Percentiles rank a stretch among this genome's conserved stretches.
Evolutionary conservation across 2,888 invertebrate genomes (phyloP).

Genomic region (Campopleginae sp.): DNA sequence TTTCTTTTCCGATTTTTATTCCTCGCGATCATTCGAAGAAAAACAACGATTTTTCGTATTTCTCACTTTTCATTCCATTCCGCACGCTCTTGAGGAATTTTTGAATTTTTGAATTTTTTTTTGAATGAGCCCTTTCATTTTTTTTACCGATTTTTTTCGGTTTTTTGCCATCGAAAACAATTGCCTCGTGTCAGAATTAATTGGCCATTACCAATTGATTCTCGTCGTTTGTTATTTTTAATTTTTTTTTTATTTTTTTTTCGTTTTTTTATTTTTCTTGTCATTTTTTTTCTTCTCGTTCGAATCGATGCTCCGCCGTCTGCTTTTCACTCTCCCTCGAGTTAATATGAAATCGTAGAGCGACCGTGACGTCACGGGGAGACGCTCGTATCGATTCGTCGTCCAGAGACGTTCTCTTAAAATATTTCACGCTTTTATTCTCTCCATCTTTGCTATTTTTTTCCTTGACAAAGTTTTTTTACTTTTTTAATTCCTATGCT

Average conservation of each 20-base stretch:
- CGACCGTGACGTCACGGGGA: constrained; percentile 56
- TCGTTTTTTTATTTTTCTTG: not conserved
- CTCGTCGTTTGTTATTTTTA: not conserved
- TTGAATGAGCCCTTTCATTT: not conserved
- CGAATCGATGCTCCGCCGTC: not conserved
- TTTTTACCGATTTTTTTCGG: not conserved
- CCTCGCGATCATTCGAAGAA: not conserved
- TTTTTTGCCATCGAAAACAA: not conserved
- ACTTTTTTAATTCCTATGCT: not conserved
- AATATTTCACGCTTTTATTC: constrained; percentile 12
- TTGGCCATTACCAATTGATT: not conserved
- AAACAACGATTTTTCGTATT: not conserved
- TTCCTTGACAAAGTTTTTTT: not conserved
- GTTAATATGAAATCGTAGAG: constrained; percentile 46
- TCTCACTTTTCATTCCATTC: not conserved
- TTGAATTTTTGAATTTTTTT: not conserved
- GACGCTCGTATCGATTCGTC: constrained; percentile 64
- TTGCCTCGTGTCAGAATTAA: not conserved
- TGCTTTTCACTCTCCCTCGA: constrained; percentile 17
- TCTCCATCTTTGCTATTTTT: not conserved
- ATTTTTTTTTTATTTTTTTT: not conserved
- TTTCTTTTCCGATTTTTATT: not conserved
- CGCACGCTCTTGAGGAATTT: not conserved
- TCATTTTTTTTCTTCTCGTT: not conserved
- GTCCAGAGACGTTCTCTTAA: constrained; percentile 52